Base-by-base conservation (phyloP, 2,113 vertebrate species). In the Erpornis zantholeuca region DNA sequence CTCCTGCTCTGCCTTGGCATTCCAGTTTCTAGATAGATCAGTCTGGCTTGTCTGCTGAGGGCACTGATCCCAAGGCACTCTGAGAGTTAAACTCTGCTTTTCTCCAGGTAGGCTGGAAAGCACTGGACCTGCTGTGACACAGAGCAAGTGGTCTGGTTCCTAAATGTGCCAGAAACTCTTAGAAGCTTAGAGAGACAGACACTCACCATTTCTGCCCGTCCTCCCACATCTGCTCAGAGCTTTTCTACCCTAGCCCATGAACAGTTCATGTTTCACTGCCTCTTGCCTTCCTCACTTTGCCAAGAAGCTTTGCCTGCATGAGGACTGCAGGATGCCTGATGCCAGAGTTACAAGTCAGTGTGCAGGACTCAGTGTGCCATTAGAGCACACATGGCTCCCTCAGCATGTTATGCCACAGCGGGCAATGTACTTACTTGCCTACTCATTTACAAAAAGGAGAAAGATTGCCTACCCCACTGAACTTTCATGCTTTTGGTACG, bases 401-500 rank as follows among this genome's bases (percentile, higher is more conserved):
- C 92, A 90, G 64, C 90, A 80, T 4, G 15, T n/a, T 49, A 21
- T 31, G 36, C 79, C 79, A 56, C 79, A 94, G 92, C 82, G 93
- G 90, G 88, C 88, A 64, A 35, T 22, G 64, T 73, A 83, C 68
- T 95, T 73, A 82, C 68, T 88, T 93, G 75, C 68, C 79, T 88
- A 27, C 54, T 86, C 90, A 78, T 14, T 93, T 86, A 78, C 47
- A 83, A 78, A 93, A 77, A 60, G 40, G n/a, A 73, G 52, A 86
- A 82, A 83, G 47, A 95, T 36, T 92, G 71, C 44, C 45, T 93
- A 95, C 52, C 88, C 82, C 54, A 66, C 75, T 27, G 85, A 80
- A 60, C 29, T 90, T 92, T 86, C 60, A 18, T 1, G 29, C 60
- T 94, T 94, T 71, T 38, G 25, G 71, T 84, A 83, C 69, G 86